Evolutionary conservation across 2,888 invertebrate species (phyloP).

Genomic region (Cyrtodaria siliqua): DNA sequence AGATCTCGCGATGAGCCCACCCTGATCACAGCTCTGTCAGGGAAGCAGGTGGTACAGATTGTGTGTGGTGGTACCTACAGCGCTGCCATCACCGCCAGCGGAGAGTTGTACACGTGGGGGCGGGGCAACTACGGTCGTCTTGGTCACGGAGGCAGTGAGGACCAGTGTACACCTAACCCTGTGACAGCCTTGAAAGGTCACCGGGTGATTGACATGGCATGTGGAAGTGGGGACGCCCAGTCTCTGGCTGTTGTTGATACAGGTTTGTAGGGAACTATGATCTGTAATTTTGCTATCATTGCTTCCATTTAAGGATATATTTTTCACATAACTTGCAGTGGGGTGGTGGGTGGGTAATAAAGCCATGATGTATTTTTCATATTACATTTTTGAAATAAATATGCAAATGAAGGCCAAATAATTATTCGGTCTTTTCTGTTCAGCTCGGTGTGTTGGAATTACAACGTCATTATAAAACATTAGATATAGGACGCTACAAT

Average conservation of each 20-base stretch:
- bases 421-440: too few relatives aligned
- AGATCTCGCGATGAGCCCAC: conserved; percentile 93
- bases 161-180: conserved; percentile 95
- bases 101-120: conserved; percentile 98
- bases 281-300: too few relatives aligned
- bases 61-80: conserved; percentile 98
- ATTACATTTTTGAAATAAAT: too few relatives aligned
- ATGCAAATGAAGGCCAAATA: too few relatives aligned
- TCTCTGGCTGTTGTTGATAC: conserved; percentile 97
- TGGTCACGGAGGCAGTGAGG: conserved; percentile 97
- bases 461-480: too few relatives aligned
- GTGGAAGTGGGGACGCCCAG: conserved; percentile 98
- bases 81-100: conserved; percentile 94
- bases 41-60: conserved; percentile 92
- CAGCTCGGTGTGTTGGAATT: too few relatives aligned
- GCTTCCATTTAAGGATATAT: too few relatives aligned
- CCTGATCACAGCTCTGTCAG: conserved; percentile 93
- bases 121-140: conserved; percentile 97
- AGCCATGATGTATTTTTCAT: too few relatives aligned
- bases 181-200: conserved; percentile 87
- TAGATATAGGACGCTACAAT: too few relatives aligned
- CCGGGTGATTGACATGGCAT: conserved; percentile 89
- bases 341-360: too few relatives aligned
- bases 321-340: too few relatives aligned
- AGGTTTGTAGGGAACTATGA: too few relatives aligned